Evolutionary conservation across 1,140 invertebrate species (phyloP).

Genomic region (Venustaconcha ellipsiformis): DNA sequence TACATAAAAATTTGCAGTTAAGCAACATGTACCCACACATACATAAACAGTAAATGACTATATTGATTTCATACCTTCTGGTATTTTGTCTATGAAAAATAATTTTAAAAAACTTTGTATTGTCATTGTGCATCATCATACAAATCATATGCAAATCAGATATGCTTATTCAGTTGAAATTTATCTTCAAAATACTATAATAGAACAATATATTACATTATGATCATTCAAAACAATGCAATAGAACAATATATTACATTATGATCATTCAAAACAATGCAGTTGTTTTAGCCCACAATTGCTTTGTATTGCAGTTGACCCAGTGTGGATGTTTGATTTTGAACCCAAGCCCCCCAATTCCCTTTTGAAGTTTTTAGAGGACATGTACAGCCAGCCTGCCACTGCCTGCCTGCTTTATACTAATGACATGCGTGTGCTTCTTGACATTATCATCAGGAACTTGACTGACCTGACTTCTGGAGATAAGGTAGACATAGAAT

Average conservation of each 20-base stretch:
- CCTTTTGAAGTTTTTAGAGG: constrained; percentile 87
- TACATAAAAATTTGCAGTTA: too few species aligned
- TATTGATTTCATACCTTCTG: too few species aligned
- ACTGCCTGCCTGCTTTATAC: constrained; percentile 91
- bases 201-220: not conserved
- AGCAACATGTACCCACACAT: too few species aligned
- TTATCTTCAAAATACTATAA: not conserved
- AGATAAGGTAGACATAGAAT: constrained; percentile 76
- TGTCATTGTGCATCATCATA: not conserved
- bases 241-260: not conserved
- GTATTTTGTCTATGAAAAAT: not conserved
- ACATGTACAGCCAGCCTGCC: constrained; percentile 81
- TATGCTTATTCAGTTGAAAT: not conserved
- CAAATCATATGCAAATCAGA: not conserved
- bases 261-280: not conserved
- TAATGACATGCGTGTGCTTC: constrained; percentile 91
- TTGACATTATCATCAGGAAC: constrained; percentile 91
- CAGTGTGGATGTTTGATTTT: constrained; percentile 84
- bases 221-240: too few species aligned
- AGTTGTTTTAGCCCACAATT: not conserved
- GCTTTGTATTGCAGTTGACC: constrained; percentile 78
- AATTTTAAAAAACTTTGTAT: not conserved
- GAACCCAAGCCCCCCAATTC: constrained; percentile 83
- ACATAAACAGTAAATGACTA: too few species aligned
- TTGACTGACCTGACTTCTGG: constrained; percentile 89